Evolutionary conservation across 2,113 vertebrate species (phyloP).

Genomic region (Heloderma charlesbogerti): DNA sequence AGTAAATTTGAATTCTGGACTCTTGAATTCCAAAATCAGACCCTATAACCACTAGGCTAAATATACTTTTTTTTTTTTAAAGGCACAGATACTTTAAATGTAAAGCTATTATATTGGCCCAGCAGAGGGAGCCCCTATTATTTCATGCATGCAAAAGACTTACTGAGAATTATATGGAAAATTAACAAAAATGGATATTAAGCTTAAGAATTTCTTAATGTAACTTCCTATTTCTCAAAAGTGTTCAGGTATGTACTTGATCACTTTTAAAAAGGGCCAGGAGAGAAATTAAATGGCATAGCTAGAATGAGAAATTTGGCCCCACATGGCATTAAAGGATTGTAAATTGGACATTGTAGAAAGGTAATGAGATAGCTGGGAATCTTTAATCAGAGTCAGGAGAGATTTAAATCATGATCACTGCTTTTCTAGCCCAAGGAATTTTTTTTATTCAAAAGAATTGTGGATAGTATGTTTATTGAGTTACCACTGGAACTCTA

Average conservation of each 20-base stretch:
- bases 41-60: conserved; percentile 13
- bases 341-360: background rate
- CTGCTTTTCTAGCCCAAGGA: background rate
- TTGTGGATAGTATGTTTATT: background rate
- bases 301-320: conserved; percentile 15
- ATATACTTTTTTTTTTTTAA: background rate
- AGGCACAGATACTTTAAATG: background rate
- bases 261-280: background rate
- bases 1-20: background rate
- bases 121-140: conserved; percentile 73
- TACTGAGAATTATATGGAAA: conserved; percentile 8
- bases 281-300: conserved; percentile 38
- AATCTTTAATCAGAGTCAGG: conserved; percentile 4
- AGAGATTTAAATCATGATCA: background rate
- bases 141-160: conserved; percentile 47
- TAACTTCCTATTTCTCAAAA: background rate
- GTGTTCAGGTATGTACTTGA: background rate
- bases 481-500: background rate
- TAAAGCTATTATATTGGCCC: conserved; percentile 60
- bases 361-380: background rate
- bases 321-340: background rate
- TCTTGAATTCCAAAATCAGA: background rate
- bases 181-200: background rate
- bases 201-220: background rate
- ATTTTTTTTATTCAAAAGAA: background rate